phyloP scores from a whole-genome alignment of 1,140 invertebrate species.

The Schlechtendalia chinensis region DNA sequence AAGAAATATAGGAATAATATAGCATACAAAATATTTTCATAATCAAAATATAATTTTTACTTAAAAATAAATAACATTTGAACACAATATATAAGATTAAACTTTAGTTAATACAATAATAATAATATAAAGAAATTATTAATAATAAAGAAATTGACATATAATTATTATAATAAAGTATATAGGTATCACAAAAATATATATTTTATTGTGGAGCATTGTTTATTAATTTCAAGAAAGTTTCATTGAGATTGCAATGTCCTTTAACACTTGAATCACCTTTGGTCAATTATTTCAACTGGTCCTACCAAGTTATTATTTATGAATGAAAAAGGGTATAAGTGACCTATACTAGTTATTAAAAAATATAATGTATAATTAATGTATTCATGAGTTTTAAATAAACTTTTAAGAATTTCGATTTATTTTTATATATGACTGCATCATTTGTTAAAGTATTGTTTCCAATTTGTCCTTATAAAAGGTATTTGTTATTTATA shows the following conservation, averaged over 20 bases:
- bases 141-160: not conserved
- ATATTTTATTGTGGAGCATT: not conserved
- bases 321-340: not conserved
- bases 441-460: not conserved
- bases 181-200: not conserved
- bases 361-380: not conserved
- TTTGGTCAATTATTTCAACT: not conserved
- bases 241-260: not conserved
- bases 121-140: not conserved
- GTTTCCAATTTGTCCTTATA: not conserved
- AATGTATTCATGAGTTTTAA: not conserved
- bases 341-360: not conserved
- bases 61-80: slow-evolving; percentile 38
- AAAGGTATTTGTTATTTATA: not conserved
- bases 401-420: not conserved
- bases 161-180: not conserved
- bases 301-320: not conserved
- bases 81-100: slow-evolving; percentile 15
- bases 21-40: not conserved
- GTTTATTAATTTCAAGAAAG: not conserved
- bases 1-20: no score
- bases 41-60: not conserved
- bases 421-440: not conserved
- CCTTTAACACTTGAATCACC: not conserved
- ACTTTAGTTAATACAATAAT: not conserved